These are phyloP conservation scores for Villa cingulata DNA, from an alignment of 2,888 invertebrate genomes.

Conservation along the genomic window DNA sequence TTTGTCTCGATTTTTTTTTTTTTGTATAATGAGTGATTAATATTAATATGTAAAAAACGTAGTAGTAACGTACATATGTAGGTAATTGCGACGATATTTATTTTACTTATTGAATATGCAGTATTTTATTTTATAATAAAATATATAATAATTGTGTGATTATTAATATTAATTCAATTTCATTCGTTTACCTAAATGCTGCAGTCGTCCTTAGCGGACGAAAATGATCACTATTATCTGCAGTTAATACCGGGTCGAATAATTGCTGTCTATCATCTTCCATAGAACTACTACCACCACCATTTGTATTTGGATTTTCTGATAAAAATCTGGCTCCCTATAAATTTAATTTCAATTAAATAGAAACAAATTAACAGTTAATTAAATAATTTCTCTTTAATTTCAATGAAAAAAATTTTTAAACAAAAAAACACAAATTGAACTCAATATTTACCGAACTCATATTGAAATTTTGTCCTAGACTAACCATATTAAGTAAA, in stretches of 20 bases:
- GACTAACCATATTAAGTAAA: conserved; percentile 19
- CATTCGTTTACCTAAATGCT: conserved; percentile 32
- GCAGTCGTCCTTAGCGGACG: conserved; percentile 29
- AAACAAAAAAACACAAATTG: too few relatives aligned
- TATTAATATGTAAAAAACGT: too few relatives aligned
- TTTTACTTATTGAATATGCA: too few relatives aligned
- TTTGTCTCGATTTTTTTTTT: too few relatives aligned
- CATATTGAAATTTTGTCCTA: conserved; percentile 19
- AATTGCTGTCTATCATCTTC: conserved; percentile 24
- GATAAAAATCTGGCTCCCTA: conserved; percentile 23
- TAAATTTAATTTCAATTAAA: not conserved
- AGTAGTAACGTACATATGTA: too few relatives aligned
- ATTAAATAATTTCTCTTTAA: too few relatives aligned
- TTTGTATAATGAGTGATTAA: too few relatives aligned
- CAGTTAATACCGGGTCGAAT: conserved; percentile 29
- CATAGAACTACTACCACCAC: conserved; percentile 12
- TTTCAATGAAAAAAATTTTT: too few relatives aligned
- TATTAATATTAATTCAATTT: too few relatives aligned
- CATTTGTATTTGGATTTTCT: conserved; percentile 16
- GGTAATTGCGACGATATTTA: too few relatives aligned
- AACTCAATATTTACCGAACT: conserved; percentile 16
- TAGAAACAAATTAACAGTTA: not conserved
- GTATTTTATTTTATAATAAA: too few relatives aligned
- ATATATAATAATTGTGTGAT: too few relatives aligned
- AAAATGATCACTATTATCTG: conserved; percentile 23